Evolutionary conservation across 30 jellyfish, hydroid and myxozoan genomes (phyloP).

Genomic region (Hydra vulgaris): DNA sequence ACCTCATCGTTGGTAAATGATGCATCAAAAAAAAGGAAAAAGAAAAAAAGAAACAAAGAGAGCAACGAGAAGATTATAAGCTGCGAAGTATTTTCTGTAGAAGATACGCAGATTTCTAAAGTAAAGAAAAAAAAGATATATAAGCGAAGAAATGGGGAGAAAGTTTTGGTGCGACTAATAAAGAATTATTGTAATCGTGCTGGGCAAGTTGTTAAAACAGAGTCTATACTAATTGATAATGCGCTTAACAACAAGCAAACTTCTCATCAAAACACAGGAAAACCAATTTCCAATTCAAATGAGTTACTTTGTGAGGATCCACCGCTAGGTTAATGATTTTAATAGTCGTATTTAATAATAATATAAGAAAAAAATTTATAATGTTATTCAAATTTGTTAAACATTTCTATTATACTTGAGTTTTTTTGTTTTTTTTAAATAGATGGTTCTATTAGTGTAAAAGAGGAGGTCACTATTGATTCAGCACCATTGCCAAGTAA

Average conservation of each 20-base stretch:
- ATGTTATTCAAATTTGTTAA: not conserved
- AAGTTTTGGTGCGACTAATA: conserved; percentile 48
- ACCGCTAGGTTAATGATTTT: not conserved
- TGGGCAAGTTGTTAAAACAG: conserved; percentile 64
- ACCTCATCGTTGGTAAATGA: not conserved
- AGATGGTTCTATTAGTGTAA: not conserved
- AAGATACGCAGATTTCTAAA: conserved; percentile 7
- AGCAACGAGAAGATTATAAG: conserved; percentile 14
- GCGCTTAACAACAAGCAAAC: not conserved
- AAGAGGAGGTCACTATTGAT: not conserved
- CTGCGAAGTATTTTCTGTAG: conserved; percentile 15
- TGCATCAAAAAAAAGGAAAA: conserved; percentile 2
- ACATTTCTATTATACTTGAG: not conserved
- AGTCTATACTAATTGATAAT: conserved; percentile 30
- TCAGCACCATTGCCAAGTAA: not conserved
- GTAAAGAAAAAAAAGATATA: conserved; percentile 65
- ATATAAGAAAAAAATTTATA: no score
- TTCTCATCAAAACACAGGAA: not conserved
- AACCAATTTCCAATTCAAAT: not conserved
- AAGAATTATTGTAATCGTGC: conserved; percentile 51
- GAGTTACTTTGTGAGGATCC: not conserved
- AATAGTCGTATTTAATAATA: no score
- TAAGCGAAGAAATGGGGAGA: conserved; percentile 64
- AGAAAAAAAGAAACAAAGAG: conserved; percentile 8
- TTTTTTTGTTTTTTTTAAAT: no score